Base-by-base conservation (phyloP, 2,113 vertebrate species). In the Malurus elegans region DNA sequence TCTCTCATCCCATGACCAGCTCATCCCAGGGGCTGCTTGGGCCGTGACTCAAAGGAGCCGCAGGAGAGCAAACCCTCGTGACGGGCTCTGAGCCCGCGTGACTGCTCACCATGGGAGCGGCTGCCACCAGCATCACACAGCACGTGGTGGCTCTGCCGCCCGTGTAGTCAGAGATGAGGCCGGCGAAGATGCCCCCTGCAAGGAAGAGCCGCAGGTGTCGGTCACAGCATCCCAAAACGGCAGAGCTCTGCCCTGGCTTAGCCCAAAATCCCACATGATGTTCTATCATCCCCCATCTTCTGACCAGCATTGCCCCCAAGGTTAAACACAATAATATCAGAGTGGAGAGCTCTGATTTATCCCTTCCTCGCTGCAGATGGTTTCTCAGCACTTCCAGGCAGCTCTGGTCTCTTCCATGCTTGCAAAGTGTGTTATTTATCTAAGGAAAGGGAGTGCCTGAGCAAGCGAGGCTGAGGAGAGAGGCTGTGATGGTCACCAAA, bases 121-220 rank as follows among this genome's bases (percentile, higher is more conserved):
- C 99, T 6, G 95, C 0, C 3, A 99, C 95, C 67, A 99, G 96
- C 99, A 99, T 99, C 93, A 98, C 78, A 1, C 98, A 98, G 97
- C 99, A 99, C 3, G 99, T 99, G 47, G 98, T 98, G n/a, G 99
- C 99, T 73, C 99, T 98, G 56, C 99, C 98, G 0, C 98, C 98
- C 0, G 97, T 98, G 97, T 98, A 99, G 98, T 99, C 99, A 0
- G 99, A 99, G 94, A 99, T 89, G 19, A 99, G 92, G 17, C 99
- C 99, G 0, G 99, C 99, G 5, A 98, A 23, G 94, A 99, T 98
- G 50, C 99, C 99, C 8, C 99, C 99, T 99, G 85, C 4, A 88
- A 45, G 61, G 61, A 51, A 94, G 53, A 93, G 56, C 44, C 2
- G 2, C 67, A 44, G 32, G 58, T 28, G 36, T 86, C 24, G 6